Conservation (phyloP, 2,888 invertebrate species). For the Margaritifera margaritifera region DNA sequence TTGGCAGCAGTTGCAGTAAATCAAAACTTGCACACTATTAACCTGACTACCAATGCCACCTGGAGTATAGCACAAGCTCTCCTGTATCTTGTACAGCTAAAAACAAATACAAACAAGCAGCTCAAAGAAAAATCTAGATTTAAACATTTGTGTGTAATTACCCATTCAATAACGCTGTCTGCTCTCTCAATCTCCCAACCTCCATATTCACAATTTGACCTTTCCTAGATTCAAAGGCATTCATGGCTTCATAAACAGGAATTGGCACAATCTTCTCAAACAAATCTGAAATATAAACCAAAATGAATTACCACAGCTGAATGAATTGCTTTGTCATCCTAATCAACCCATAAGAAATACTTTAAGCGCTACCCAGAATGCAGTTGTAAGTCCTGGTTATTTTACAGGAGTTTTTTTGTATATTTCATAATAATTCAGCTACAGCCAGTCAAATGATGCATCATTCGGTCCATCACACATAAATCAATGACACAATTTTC, state of each 20-base stretch:
- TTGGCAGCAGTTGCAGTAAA: too few species aligned
- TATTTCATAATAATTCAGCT: too few species aligned
- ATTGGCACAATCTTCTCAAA: conserved; percentile 92
- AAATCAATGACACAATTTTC: too few species aligned
- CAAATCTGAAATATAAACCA: conserved; percentile 80
- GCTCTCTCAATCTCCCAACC: conserved; percentile 89
- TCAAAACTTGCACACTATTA: too few species aligned
- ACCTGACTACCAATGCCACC: too few species aligned
- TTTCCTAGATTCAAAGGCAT: conserved; percentile 88
- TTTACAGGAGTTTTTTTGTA: too few species aligned
- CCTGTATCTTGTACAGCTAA: neutral
- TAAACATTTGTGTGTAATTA: conserved; percentile 57
- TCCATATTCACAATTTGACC: conserved; percentile 89
- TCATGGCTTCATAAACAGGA: conserved; percentile 90
- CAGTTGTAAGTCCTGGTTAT: too few species aligned
- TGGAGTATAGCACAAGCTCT: neutral
- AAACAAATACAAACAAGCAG: neutral
- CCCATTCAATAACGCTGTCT: conserved; percentile 92
- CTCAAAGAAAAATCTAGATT: neutral
- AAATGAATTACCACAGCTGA: neutral
- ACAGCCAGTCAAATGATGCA: too few species aligned
- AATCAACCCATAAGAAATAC: too few species aligned
- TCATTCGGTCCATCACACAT: too few species aligned
- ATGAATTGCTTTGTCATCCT: too few species aligned
- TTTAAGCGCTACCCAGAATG: too few species aligned